A percentile compares a stretch with the other conserved stretches of the same genome.
These are phyloP conservation scores for Pollachius pollachius DNA, from an alignment of 2,113 vertebrate genomes.

Conservation along the genomic window DNA sequence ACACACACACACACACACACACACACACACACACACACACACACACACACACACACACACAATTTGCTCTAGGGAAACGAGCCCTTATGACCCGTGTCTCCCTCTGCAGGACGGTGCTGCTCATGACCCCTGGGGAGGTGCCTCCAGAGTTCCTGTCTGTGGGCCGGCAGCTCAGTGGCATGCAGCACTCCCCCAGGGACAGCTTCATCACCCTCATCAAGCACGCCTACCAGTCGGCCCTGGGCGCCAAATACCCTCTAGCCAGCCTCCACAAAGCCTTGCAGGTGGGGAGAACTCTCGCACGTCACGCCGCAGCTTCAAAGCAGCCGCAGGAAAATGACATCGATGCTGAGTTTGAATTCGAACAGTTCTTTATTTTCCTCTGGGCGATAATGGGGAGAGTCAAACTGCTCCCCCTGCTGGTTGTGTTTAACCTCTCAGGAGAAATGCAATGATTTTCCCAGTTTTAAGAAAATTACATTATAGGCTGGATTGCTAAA, in stretches of 20 bases:
- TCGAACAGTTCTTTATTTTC: too few relatives aligned
- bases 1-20: background rate
- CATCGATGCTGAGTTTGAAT: too few relatives aligned
- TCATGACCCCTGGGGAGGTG: conserved; percentile 87
- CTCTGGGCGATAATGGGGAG: too few relatives aligned
- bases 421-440: too few relatives aligned
- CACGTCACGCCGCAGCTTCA: too few relatives aligned
- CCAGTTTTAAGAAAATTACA: too few relatives aligned
- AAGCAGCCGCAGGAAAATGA: too few relatives aligned
- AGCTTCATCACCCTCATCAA: conserved; percentile 79
- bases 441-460: too few relatives aligned
- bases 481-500: too few relatives aligned
- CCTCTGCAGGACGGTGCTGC: conserved; percentile 82
- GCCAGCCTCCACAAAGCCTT: conserved; percentile 70
- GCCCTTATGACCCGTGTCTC: conserved; percentile 5
- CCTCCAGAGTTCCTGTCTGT: conserved; percentile 84
- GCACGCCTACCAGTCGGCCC: conserved; percentile 87
- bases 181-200: conserved; percentile 64
- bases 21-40: background rate
- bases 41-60: background rate
- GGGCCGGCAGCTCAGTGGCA: conserved; percentile 77
- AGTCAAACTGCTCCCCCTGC: too few relatives aligned
- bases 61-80: background rate
- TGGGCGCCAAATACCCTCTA: conserved; percentile 80
- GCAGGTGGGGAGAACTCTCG: conserved; percentile 69